Conservation (phyloP, 2,113 vertebrate species). For the Mionectes macconnelli region DNA sequence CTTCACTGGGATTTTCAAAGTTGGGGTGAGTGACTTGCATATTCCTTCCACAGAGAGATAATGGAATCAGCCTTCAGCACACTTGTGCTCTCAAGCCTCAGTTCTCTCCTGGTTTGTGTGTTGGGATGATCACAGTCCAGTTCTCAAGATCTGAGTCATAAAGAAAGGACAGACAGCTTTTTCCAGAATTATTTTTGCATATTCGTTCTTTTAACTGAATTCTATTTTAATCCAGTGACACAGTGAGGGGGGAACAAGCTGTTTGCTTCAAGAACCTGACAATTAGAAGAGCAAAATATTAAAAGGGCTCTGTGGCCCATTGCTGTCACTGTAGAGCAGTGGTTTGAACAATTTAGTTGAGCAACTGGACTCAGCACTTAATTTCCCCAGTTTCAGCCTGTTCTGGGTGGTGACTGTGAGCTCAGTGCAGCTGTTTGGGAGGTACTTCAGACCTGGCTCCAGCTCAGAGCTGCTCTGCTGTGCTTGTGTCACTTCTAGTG, state of each 20-base stretch:
- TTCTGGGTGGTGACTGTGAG: background rate
- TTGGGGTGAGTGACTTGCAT: constrained; percentile 87
- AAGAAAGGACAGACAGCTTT: background rate
- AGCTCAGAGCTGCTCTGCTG: background rate
- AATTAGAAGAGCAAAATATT: background rate
- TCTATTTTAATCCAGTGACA: background rate
- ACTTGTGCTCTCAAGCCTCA: background rate
- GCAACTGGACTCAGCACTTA: background rate
- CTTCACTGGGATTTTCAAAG: constrained; percentile 99
- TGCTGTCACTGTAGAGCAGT: background rate
- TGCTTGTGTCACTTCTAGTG: background rate
- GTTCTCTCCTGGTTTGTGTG: background rate
- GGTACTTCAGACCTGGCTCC: background rate
- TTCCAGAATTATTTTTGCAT: background rate
- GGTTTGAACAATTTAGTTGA: background rate
- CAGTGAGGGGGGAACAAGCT: background rate
- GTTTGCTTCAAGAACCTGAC: background rate
- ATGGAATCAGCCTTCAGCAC: background rate
- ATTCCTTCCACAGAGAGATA: background rate
- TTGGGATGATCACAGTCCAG: background rate
- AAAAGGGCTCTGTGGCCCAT: background rate
- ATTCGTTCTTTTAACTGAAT: background rate
- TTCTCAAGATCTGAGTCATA: background rate
- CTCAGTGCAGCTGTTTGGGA: background rate
- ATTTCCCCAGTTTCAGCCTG: background rate